Conservation (phyloP, 1,140 invertebrate genomes). For the Popillia japonica region DNA sequence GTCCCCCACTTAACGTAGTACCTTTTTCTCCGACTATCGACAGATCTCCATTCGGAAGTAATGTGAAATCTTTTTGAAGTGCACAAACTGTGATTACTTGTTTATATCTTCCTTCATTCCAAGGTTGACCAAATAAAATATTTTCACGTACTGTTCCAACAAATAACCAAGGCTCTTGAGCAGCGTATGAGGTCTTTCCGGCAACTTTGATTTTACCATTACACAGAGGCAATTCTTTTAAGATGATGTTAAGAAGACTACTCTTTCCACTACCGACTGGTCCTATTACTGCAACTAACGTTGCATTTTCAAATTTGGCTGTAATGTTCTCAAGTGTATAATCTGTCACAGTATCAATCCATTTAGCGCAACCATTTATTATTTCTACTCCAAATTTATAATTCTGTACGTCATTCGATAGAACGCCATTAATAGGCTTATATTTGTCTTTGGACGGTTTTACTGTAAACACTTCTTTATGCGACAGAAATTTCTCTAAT, state of each 20-base stretch:
- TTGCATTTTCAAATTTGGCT: constrained; percentile 68
- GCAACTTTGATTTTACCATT: constrained; percentile 67
- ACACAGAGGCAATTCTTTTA: constrained; percentile 77
- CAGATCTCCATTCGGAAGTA: constrained; percentile 78
- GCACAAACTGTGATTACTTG: constrained; percentile 78
- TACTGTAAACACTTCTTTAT: constrained; percentile 44
- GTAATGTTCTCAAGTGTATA: constrained; percentile 70
- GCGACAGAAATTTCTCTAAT: constrained; percentile 67
- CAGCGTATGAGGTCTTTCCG: constrained; percentile 84
- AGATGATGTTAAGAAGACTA: constrained; percentile 80
- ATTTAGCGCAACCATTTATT: constrained; percentile 68
- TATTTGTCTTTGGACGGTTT: constrained; percentile 36
- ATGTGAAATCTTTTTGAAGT: constrained; percentile 77
- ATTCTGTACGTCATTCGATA: neutral
- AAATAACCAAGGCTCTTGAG: constrained; percentile 92
- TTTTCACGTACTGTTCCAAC: constrained; percentile 81
- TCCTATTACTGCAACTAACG: constrained; percentile 79
- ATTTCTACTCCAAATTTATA: constrained; percentile 47
- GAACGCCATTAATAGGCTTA: neutral
- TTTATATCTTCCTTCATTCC: constrained; percentile 76
- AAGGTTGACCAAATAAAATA: constrained; percentile 83
- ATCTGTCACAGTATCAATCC: constrained; percentile 63
- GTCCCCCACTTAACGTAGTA: constrained; percentile 87
- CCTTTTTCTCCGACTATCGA: constrained; percentile 89
- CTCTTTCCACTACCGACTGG: constrained; percentile 83